phyloP scores from a whole-genome alignment of 1,140 invertebrate species.

The Trachymyrmex cornetzi region DNA sequence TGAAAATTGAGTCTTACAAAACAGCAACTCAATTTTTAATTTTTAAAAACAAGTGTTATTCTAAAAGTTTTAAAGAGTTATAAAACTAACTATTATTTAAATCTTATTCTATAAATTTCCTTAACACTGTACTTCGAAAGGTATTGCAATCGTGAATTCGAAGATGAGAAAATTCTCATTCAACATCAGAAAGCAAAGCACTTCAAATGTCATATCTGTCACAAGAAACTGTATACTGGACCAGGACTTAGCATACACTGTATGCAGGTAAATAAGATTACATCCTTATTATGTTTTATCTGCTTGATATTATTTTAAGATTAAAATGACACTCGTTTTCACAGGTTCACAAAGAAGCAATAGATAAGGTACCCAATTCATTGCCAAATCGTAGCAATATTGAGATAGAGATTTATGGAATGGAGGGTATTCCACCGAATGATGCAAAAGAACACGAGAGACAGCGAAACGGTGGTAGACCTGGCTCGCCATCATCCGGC shows the following conservation, averaged over 20 bases:
- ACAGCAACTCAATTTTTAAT: too few relatives aligned
- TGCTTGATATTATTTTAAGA: slow-evolving; percentile 10
- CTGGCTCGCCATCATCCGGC: slow-evolving; percentile 88
- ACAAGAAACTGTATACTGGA: slow-evolving; percentile 99
- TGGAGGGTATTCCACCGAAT: slow-evolving; percentile 99
- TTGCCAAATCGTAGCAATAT: slow-evolving; percentile 99
- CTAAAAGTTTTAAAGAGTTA: not conserved
- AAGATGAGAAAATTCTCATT: slow-evolving; percentile 99
- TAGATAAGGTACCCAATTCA: slow-evolving; percentile 99
- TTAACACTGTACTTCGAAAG: slow-evolving; percentile 86
- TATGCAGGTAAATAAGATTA: slow-evolving; percentile 94
- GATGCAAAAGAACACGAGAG: slow-evolving; percentile 98
- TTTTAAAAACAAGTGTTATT: too few relatives aligned
- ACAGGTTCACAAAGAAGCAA: slow-evolving; percentile 99
- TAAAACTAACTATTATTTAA: not conserved
- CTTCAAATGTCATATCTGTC: slow-evolving; percentile 99
- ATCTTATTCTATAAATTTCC: not conserved
- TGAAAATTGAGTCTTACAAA: too few relatives aligned
- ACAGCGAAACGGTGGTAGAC: slow-evolving; percentile 90
- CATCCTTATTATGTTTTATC: not conserved
- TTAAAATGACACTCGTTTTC: slow-evolving; percentile 56
- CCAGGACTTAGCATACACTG: slow-evolving; percentile 99
- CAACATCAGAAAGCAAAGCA: slow-evolving; percentile 99
- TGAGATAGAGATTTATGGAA: slow-evolving; percentile 99
- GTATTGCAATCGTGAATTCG: slow-evolving; percentile 99